Percentiles rank a stretch among this genome's conserved stretches.
Conservation (phyloP, 2,888 invertebrate genomes). For the Pyrrhosoma nymphula region DNA sequence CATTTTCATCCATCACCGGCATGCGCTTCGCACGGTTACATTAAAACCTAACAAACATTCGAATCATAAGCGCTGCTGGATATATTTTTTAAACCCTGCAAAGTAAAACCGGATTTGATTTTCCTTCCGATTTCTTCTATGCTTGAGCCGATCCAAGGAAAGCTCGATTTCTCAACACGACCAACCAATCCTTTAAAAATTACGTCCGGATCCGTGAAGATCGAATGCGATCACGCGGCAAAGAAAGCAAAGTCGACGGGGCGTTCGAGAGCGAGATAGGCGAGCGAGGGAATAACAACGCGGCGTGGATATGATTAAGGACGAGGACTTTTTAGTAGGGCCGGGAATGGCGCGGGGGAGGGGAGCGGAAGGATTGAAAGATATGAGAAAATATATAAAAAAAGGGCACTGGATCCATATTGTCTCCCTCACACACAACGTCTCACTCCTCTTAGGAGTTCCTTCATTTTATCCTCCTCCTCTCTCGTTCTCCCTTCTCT, state of each 20-base stretch:
- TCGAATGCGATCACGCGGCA: neutral
- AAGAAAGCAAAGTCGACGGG: neutral
- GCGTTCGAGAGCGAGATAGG: neutral
- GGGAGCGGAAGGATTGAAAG: neutral
- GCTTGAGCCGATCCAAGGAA: no score
- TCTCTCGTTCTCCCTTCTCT: neutral
- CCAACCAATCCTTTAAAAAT: neutral
- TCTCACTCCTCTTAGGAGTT: neutral
- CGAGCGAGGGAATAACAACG: neutral
- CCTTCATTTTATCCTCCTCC: neutral
- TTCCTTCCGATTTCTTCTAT: neutral
- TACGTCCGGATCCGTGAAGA: neutral
- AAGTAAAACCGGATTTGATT: neutral
- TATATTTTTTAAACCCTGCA: neutral
- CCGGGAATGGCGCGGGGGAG: no score
- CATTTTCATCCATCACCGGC: neutral
- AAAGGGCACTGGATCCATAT: neutral
- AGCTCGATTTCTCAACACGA: neutral
- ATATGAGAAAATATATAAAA: neutral
- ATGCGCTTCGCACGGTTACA: neutral
- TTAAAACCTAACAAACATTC: neutral
- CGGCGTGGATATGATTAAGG: neutral
- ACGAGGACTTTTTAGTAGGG: neutral
- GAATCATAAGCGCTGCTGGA: neutral
- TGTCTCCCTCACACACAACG: neutral